These are phyloP conservation scores for Dasysyrphus tricinctus DNA, from an alignment of 2,888 invertebrate species.

Conservation along the genomic window DNA sequence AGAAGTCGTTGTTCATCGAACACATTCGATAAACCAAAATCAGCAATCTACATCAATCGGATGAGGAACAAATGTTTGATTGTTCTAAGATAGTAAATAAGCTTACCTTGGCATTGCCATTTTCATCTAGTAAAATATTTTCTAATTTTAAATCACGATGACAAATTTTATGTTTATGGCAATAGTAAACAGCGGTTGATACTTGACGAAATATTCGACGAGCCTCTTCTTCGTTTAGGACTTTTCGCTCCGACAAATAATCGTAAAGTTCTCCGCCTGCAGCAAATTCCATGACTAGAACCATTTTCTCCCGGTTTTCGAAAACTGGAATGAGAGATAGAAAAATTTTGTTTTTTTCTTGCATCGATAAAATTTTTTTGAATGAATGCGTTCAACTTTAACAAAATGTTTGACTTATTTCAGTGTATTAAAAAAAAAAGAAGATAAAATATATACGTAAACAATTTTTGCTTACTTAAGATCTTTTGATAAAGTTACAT, in stretches of 20 bases:
- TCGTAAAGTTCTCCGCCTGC: constrained; percentile 99
- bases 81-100: background rate
- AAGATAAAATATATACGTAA: too few species aligned
- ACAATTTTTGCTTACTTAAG: too few species aligned
- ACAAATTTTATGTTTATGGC: constrained; percentile 99
- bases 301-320: constrained; percentile 99
- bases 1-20: constrained; percentile 94
- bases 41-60: constrained; percentile 90
- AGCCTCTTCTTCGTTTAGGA: constrained; percentile 95
- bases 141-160: constrained; percentile 98
- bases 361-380: too few species aligned
- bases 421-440: too few species aligned
- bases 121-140: constrained; percentile 96
- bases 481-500: too few species aligned
- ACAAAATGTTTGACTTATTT: too few species aligned
- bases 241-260: constrained; percentile 96
- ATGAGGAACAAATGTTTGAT: background rate
- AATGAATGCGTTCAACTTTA: too few species aligned
- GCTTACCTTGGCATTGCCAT: constrained; percentile 95
- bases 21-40: constrained; percentile 99
- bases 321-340: constrained; percentile 87
- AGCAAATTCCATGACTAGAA: constrained; percentile 99
- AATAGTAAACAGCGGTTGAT: constrained; percentile 97
- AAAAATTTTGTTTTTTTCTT: background rate
- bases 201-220: constrained; percentile 97